These are phyloP conservation scores for Sipha flava DNA, from an alignment of 1,140 invertebrate genomes.

Conservation along the genomic window DNA sequence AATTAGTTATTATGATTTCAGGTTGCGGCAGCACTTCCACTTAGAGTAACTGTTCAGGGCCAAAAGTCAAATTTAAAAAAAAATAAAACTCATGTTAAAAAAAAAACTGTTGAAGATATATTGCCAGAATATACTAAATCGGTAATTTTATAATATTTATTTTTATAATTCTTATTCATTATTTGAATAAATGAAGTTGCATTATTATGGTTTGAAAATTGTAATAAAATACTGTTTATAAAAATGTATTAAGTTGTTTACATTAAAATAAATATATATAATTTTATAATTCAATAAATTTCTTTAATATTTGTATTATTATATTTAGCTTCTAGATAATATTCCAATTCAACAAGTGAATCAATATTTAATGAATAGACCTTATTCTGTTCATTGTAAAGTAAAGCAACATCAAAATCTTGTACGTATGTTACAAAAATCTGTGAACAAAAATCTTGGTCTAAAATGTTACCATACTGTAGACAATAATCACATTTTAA, in stretches of 20 bases:
- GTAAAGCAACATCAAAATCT: constrained; percentile 14
- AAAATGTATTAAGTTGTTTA: too few relatives aligned
- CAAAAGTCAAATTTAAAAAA: constrained; percentile 1
- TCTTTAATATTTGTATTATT: neutral
- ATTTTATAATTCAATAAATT: neutral
- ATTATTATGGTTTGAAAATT: too few relatives aligned
- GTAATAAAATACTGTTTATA: too few relatives aligned
- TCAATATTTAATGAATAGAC: neutral
- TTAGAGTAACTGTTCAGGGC: constrained; percentile 5
- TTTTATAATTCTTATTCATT: too few relatives aligned
- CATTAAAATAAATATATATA: too few relatives aligned
- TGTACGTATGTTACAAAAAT: neutral
- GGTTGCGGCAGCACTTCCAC: neutral
- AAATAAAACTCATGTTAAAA: neutral
- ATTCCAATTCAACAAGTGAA: neutral
- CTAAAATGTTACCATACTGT: neutral
- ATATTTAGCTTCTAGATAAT: constrained; percentile 17
- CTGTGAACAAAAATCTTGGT: neutral
- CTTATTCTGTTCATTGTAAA: neutral
- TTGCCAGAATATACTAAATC: constrained; percentile 15
- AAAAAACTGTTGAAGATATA: neutral
- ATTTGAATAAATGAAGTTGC: too few relatives aligned
- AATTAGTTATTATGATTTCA: neutral
- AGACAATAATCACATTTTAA: neutral
- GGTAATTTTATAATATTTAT: neutral